phyloP scores from a whole-genome alignment of 1,140 invertebrate genomes.

The Sipha flava region DNA sequence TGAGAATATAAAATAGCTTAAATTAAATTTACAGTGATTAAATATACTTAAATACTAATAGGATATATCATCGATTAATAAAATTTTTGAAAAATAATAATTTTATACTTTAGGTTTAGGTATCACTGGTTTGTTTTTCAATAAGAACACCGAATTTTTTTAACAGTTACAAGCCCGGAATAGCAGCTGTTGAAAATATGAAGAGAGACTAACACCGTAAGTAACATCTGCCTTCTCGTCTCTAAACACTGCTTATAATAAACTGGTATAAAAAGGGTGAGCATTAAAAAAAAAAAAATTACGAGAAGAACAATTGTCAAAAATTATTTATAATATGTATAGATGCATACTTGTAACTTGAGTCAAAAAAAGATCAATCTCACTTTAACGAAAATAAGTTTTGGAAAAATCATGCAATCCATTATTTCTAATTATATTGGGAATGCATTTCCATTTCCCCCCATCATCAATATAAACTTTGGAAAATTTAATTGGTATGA shows the following conservation, averaged over 20 bases:
- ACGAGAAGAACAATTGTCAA: not conserved
- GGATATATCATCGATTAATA: not conserved
- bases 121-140: slow-evolving; percentile 3
- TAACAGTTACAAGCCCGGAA: not conserved
- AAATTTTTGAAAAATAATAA: not conserved
- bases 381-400: too few relatives aligned
- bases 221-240: slow-evolving; percentile 24
- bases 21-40: not conserved
- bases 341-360: too few relatives aligned
- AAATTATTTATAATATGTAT: not conserved
- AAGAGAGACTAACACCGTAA: not conserved
- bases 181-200: slow-evolving; percentile 20
- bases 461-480: too few relatives aligned
- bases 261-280: slow-evolving; percentile 20
- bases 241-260: slow-evolving; percentile 10
- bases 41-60: not conserved
- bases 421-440: too few relatives aligned
- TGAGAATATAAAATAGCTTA: not conserved
- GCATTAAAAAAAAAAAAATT: not conserved
- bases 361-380: too few relatives aligned
- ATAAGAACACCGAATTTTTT: slow-evolving; percentile 15
- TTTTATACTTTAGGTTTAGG: not conserved
- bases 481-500: too few relatives aligned
- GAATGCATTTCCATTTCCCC: too few relatives aligned
- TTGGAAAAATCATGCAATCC: too few relatives aligned